Percentiles rank a stretch among this genome's conserved stretches.
Evolutionary conservation across 2,113 vertebrate species (phyloP).

Genomic region (Pontoporia blainvillei): DNA sequence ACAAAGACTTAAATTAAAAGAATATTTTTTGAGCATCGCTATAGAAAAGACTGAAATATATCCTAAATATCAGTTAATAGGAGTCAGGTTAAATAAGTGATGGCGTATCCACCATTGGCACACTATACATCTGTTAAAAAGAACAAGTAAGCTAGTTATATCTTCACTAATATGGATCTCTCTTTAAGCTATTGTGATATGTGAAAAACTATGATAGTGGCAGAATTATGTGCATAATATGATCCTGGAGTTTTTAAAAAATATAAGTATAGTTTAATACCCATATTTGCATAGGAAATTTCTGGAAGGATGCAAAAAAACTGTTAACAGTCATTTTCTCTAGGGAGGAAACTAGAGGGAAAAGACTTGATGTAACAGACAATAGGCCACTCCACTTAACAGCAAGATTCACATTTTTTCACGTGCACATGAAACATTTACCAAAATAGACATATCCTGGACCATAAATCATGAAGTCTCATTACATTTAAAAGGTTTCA

Average conservation of each 20-base stretch:
- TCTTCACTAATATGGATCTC: not conserved
- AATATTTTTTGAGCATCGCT: not conserved
- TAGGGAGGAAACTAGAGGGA: not conserved
- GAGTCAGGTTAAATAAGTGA: not conserved
- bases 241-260: not conserved
- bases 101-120: not conserved
- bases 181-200: not conserved
- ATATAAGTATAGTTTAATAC: not conserved
- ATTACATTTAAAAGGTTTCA: not conserved
- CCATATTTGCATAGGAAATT: not conserved
- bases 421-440: not conserved
- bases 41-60: not conserved
- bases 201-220: not conserved
- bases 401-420: not conserved
- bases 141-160: not conserved
- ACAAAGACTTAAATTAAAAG: not conserved
- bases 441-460: not conserved
- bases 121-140: not conserved
- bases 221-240: not conserved
- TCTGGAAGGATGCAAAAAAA: not conserved
- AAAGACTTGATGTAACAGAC: not conserved
- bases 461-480: not conserved
- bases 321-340: not conserved
- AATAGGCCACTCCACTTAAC: not conserved
- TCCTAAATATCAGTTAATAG: not conserved